phyloP scores from a whole-genome alignment of 2,113 vertebrate species.

The Protobothrops mucrosquamatus region DNA sequence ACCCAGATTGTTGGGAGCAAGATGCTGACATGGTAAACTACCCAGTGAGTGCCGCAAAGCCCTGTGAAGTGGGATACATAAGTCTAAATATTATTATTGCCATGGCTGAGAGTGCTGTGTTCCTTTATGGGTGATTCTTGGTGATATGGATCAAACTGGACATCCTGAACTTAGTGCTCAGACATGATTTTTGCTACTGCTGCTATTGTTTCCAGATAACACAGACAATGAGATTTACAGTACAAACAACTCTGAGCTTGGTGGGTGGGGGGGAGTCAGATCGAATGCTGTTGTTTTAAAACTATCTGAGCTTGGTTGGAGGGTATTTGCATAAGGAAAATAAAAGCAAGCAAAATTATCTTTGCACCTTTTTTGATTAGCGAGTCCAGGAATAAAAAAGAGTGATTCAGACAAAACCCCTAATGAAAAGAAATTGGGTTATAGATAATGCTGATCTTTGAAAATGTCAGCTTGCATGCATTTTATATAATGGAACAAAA shows the following conservation, averaged over 20 bases:
- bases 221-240: background rate
- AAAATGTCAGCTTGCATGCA: background rate
- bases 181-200: background rate
- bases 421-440: conserved; percentile 12
- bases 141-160: background rate
- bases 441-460: conserved; percentile 10
- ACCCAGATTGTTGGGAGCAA: no score
- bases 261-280: background rate
- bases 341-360: background rate
- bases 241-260: background rate
- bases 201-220: background rate
- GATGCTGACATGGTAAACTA: no score
- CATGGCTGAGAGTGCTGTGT: background rate
- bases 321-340: background rate
- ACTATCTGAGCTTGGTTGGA: background rate
- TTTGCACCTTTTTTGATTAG: conserved; percentile 20
- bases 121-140: background rate
- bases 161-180: background rate
- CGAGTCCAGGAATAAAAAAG: background rate
- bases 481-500: background rate
- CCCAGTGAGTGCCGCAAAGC: no score
- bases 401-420: background rate
- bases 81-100: background rate
- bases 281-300: background rate
- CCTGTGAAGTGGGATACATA: no score